phyloP scores from a whole-genome alignment of 1,140 invertebrate species.

The Choristoneura fumiferana region DNA sequence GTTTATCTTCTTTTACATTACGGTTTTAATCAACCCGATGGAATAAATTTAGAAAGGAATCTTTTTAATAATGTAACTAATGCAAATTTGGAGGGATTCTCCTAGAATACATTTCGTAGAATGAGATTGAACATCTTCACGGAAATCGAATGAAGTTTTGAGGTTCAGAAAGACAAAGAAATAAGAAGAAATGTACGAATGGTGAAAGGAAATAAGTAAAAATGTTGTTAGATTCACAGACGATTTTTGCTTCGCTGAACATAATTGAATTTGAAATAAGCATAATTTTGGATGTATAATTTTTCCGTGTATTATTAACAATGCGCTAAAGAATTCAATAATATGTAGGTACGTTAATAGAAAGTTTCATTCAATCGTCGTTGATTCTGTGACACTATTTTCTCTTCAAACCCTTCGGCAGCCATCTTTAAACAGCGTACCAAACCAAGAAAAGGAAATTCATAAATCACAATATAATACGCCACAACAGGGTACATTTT shows the following conservation, averaged over 20 bases:
- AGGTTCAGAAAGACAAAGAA: background rate
- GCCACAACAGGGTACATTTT: background rate
- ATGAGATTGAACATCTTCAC: background rate
- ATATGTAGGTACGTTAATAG: no score
- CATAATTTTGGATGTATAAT: no score
- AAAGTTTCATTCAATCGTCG: no score
- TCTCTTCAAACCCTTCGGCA: no score
- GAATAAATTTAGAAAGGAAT: background rate
- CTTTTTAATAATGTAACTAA: background rate
- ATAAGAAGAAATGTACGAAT: background rate
- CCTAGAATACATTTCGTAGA: background rate
- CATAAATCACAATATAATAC: background rate
- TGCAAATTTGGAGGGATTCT: background rate
- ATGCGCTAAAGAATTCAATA: no score
- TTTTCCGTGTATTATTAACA: no score
- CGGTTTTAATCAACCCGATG: slow-evolving; percentile 4
- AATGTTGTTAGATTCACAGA: background rate
- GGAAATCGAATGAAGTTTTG: background rate
- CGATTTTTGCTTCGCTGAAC: no score
- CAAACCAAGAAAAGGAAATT: background rate
- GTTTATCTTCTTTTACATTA: slow-evolving; percentile 6
- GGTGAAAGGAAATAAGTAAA: background rate
- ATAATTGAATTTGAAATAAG: no score
- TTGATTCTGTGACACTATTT: no score
- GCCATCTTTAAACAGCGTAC: no score